phyloP scores from a whole-genome alignment of 2,888 invertebrate species.

The Melieria crassipennis region DNA sequence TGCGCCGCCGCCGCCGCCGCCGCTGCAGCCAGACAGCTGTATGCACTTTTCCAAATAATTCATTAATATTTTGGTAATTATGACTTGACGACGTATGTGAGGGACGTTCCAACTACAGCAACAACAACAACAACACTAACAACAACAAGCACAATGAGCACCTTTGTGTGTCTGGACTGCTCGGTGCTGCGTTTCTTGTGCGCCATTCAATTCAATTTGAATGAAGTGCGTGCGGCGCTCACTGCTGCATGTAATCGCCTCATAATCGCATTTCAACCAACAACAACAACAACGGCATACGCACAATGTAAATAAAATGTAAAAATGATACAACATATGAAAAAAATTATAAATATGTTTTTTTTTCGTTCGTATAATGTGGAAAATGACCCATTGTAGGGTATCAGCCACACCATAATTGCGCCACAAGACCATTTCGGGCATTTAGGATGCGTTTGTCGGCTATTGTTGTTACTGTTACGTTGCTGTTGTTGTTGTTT shows the following conservation, averaged over 20 bases:
- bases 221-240: slow-evolving; percentile 35
- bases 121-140: slow-evolving; percentile 15
- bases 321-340: too few relatives aligned
- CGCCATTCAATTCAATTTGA: neutral
- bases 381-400: too few relatives aligned
- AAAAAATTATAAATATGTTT: too few relatives aligned
- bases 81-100: slow-evolving; percentile 50
- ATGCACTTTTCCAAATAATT: slow-evolving; percentile 62
- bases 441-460: too few relatives aligned
- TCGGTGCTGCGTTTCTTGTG: neutral
- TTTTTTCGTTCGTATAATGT: too few relatives aligned
- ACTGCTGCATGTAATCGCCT: slow-evolving; percentile 49
- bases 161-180: slow-evolving; percentile 1
- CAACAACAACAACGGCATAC: slow-evolving; percentile 14
- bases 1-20: neutral
- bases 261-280: slow-evolving; percentile 49
- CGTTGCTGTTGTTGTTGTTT: too few relatives aligned
- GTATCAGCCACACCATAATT: too few relatives aligned
- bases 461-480: too few relatives aligned
- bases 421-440: too few relatives aligned
- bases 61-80: slow-evolving; percentile 64
- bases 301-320: slow-evolving; percentile 7
- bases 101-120: neutral
- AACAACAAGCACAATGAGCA: slow-evolving; percentile 9
- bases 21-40: slow-evolving; percentile 22